phyloP scores from a whole-genome alignment of 2,113 vertebrate species.

The Micromys minutus region DNA sequence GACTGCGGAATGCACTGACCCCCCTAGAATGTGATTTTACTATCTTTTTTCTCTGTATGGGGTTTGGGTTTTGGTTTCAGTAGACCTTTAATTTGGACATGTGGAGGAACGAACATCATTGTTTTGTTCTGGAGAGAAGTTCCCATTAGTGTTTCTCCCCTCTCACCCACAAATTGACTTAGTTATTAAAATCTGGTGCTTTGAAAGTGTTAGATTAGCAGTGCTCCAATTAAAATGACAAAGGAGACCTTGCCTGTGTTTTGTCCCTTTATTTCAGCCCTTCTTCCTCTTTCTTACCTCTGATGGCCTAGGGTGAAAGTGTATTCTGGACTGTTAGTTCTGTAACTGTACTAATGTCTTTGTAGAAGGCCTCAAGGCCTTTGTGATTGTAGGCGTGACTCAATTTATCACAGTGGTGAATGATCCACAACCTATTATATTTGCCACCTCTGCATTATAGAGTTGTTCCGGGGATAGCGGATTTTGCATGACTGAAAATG shows the following conservation, averaged over 20 bases:
- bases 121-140: slow-evolving; percentile 64
- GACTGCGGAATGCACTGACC: slow-evolving; percentile 89
- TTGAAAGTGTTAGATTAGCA: slow-evolving; percentile 68
- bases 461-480: slow-evolving; percentile 58
- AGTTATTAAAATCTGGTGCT: slow-evolving; percentile 81
- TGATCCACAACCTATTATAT: slow-evolving; percentile 55
- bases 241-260: slow-evolving; percentile 82
- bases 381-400: slow-evolving; percentile 68
- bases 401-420: slow-evolving; percentile 59
- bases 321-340: slow-evolving; percentile 35
- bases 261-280: slow-evolving; percentile 74
- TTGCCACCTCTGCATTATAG: slow-evolving; percentile 62
- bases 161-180: slow-evolving; percentile 51
- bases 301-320: slow-evolving; percentile 44
- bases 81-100: slow-evolving; percentile 50
- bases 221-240: slow-evolving; percentile 82
- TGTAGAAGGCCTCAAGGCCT: not conserved
- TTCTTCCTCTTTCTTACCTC: slow-evolving; percentile 74
- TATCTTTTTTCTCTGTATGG: slow-evolving; percentile 76
- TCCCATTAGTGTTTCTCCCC: slow-evolving; percentile 62
- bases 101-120: slow-evolving; percentile 60
- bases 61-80: slow-evolving; percentile 63
- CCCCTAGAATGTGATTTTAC: slow-evolving; percentile 90
- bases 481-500: slow-evolving; percentile 44
- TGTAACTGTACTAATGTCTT: slow-evolving; percentile 27